Conservation (phyloP, 2,888 invertebrate species). For the Liodrosophila aerea region DNA sequence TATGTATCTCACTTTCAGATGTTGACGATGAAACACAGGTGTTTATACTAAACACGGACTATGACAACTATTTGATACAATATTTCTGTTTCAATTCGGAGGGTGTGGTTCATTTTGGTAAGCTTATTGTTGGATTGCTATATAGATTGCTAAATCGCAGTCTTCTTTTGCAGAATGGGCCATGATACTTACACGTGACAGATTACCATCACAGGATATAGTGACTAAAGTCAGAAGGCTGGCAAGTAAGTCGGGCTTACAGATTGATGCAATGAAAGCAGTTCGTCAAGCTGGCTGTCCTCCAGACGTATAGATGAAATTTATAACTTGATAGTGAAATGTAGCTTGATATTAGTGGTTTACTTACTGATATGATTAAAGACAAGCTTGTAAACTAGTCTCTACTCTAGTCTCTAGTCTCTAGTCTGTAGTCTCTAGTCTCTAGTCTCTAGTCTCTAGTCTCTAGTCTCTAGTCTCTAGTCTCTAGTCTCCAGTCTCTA, state of each 20-base stretch:
- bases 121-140: slow-evolving; percentile 7
- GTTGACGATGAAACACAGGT: slow-evolving; percentile 26
- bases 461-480: too few species aligned
- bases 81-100: slow-evolving; percentile 83
- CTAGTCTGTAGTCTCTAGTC: too few species aligned
- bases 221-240: not conserved
- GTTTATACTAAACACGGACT: slow-evolving; percentile 85
- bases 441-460: too few species aligned
- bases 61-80: slow-evolving; percentile 84
- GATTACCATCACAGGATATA: slow-evolving; percentile 2
- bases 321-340: too few species aligned
- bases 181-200: slow-evolving; percentile 23
- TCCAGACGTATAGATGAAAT: too few species aligned
- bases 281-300: slow-evolving; percentile 39
- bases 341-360: too few species aligned
- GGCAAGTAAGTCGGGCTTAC: slow-evolving; percentile 14
- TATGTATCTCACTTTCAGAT: too few species aligned
- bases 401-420: too few species aligned
- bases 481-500: too few species aligned
- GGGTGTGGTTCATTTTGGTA: slow-evolving; percentile 23
- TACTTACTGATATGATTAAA: too few species aligned
- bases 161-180: slow-evolving; percentile 34
- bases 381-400: too few species aligned
- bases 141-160: not conserved
- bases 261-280: not conserved